A percentile compares a stretch with the other conserved stretches of the same genome.
phyloP scores from a whole-genome alignment of 2,888 invertebrate genomes.

The Dysmachus trigonus region DNA sequence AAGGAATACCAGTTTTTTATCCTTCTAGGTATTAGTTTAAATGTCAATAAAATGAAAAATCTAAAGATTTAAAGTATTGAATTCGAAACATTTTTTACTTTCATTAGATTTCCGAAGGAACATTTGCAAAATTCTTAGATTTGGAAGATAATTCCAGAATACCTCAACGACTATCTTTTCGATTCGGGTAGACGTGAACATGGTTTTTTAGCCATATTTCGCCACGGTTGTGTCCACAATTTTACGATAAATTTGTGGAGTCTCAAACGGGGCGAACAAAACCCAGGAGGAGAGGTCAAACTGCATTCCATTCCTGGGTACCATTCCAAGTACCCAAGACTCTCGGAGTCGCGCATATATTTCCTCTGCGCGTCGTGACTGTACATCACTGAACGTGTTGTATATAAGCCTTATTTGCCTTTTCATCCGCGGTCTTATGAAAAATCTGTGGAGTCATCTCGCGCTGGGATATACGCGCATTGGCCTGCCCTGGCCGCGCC shows the following conservation, averaged over 20 bases:
- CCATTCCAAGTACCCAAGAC: not conserved
- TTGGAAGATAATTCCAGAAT: not conserved
- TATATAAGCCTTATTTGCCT: slow-evolving; percentile 32
- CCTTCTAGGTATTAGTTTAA: too few relatives aligned
- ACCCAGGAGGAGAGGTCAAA: slow-evolving; percentile 43
- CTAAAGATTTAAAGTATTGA: not conserved
- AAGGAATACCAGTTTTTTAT: not conserved
- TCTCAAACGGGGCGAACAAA: slow-evolving; percentile 25
- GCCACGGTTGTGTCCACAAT: not conserved
- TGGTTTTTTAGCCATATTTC: not conserved
- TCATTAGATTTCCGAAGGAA: not conserved
- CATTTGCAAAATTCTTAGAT: not conserved
- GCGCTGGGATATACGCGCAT: not conserved
- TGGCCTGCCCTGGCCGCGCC: too few relatives aligned
- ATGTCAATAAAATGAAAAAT: not conserved
- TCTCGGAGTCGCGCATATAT: slow-evolving; percentile 9
- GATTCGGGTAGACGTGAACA: not conserved
- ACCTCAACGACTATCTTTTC: not conserved
- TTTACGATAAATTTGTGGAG: slow-evolving; percentile 10
- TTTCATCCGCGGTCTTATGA: slow-evolving; percentile 4
- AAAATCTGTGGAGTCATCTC: slow-evolving; percentile 4
- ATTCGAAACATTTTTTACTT: not conserved
- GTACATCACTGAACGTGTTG: slow-evolving; percentile 13
- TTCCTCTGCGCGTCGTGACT: slow-evolving; percentile 26
- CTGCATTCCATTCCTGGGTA: slow-evolving; percentile 47